phyloP scores from a whole-genome alignment of 2,888 invertebrate genomes.

The Gymnoscelis rufifasciata region DNA sequence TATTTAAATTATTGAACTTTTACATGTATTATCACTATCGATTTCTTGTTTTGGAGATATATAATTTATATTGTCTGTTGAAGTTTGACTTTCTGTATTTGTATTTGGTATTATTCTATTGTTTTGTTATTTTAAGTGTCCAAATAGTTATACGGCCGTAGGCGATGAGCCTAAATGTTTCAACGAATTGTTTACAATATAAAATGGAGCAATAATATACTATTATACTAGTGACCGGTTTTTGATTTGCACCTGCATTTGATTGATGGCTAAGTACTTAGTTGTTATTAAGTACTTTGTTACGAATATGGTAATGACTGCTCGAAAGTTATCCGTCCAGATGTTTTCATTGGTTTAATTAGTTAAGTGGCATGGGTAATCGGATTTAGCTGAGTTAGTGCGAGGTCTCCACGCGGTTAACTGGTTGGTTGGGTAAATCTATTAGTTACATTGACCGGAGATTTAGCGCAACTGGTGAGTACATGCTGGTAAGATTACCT shows the following conservation, averaged over 20 bases:
- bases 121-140: conserved; percentile 54
- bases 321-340: neutral
- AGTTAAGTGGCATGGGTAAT: neutral
- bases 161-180: conserved; percentile 48
- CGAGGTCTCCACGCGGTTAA: neutral
- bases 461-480: neutral
- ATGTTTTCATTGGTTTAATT: neutral
- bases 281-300: neutral
- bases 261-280: neutral
- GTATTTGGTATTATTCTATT: conserved; percentile 64
- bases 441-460: neutral
- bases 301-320: neutral
- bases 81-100: conserved; percentile 68
- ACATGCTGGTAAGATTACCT: no score
- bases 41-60: conserved; percentile 65
- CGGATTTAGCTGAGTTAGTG: neutral
- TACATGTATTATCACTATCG: conserved; percentile 37
- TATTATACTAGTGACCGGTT: conserved; percentile 24
- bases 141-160: conserved; percentile 53
- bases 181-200: conserved; percentile 74
- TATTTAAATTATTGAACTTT: conserved; percentile 67
- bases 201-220: conserved; percentile 66
- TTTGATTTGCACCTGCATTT: conserved; percentile 16
- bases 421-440: neutral
- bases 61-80: conserved; percentile 67